Conservation (phyloP, 2,888 invertebrate genomes). For the Alsophila aescularia region DNA sequence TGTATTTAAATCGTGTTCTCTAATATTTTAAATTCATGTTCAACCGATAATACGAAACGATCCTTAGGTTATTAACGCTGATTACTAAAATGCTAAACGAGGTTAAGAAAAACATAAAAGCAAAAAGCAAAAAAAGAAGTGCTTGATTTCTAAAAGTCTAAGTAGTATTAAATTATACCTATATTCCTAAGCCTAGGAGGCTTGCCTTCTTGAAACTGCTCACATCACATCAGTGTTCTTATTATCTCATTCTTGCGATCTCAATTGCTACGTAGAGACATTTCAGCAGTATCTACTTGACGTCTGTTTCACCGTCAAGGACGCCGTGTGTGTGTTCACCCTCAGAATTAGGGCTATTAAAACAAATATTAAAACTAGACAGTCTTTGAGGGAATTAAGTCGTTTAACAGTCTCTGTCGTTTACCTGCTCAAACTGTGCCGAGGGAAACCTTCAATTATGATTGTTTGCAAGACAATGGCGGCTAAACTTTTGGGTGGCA, state of each 20-base stretch:
- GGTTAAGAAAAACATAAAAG: no score
- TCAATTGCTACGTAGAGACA: not conserved
- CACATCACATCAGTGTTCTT: not conserved
- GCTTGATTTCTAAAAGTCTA: no score
- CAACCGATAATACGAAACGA: not conserved
- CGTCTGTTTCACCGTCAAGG: slow-evolving; percentile 9
- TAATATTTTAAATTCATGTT: slow-evolving; percentile 4
- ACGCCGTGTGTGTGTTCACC: not conserved
- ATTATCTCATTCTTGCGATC: not conserved
- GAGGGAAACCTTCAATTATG: slow-evolving; percentile 51
- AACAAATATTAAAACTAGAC: slow-evolving; percentile 45
- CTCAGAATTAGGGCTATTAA: slow-evolving; percentile 31
- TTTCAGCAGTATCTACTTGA: not conserved
- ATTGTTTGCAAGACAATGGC: slow-evolving; percentile 50
- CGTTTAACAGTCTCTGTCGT: slow-evolving; percentile 42
- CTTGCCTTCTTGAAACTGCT: no score
- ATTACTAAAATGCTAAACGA: not conserved
- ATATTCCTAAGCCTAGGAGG: no score
- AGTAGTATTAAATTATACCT: no score
- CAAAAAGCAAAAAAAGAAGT: no score
- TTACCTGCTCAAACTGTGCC: slow-evolving; percentile 52
- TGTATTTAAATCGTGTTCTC: slow-evolving; percentile 18
- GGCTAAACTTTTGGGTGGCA: slow-evolving; percentile 44
- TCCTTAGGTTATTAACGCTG: not conserved
- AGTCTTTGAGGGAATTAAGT: slow-evolving; percentile 53